These are phyloP conservation scores for Tiaroga cobitis DNA, from an alignment of 2,797 vertebrate genomes.

Conservation along the genomic window DNA sequence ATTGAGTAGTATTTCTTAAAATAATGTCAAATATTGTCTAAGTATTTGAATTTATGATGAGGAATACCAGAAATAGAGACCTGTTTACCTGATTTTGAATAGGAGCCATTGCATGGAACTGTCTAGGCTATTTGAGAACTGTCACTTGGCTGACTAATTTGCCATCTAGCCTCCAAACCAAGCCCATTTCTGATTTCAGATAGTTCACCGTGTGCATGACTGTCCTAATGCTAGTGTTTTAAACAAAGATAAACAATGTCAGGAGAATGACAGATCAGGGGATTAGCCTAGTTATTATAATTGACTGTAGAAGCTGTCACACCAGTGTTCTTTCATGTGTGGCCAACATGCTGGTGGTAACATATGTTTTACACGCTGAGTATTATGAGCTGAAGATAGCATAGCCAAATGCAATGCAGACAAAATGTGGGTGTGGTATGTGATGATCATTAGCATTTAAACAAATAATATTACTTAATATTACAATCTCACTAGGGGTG, in stretches of 20 bases:
- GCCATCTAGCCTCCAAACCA: slow-evolving; percentile 52
- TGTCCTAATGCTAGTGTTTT: slow-evolving; percentile 36
- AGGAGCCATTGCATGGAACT: slow-evolving; percentile 19
- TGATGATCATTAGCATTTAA: slow-evolving; percentile 3
- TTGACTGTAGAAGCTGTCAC: slow-evolving; percentile 36
- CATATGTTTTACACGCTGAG: slow-evolving; percentile 35
- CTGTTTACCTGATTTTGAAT: slow-evolving; percentile 46
- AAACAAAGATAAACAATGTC: slow-evolving; percentile 47
- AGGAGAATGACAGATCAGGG: slow-evolving; percentile 44
- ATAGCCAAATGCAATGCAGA: slow-evolving; percentile 11
- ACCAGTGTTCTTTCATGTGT: slow-evolving; percentile 40
- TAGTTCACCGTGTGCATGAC: slow-evolving; percentile 12
- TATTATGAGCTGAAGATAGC: slow-evolving; percentile 22
- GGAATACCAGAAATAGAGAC: slow-evolving; percentile 1
- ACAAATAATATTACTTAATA: not conserved
- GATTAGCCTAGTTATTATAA: slow-evolving; percentile 39
- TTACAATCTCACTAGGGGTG: not conserved
- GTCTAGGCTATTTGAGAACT: slow-evolving; percentile 20
- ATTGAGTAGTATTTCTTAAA: slow-evolving; percentile 11
- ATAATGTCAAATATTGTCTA: slow-evolving; percentile 30
- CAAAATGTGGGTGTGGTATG: slow-evolving; percentile 3
- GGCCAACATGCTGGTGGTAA: slow-evolving; percentile 35
- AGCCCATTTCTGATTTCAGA: slow-evolving; percentile 22
- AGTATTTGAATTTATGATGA: slow-evolving; percentile 19
- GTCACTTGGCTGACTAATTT: slow-evolving; percentile 52